Evolutionary conservation across 2,888 invertebrate genomes (phyloP).

Genomic region (Chrysomela aeneicollis): DNA sequence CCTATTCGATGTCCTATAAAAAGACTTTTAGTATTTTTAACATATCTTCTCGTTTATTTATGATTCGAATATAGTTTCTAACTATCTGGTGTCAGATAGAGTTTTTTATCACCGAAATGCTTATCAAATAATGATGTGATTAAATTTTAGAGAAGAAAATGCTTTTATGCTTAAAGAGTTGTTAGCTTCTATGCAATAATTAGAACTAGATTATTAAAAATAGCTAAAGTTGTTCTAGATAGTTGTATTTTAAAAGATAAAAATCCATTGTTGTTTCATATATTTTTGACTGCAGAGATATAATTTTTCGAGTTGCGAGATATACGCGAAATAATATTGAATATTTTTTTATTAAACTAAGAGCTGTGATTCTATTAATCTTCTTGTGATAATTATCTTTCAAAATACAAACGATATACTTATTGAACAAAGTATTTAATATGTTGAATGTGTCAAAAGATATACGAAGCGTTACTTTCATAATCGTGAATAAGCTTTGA

Average conservation of each 20-base stretch:
- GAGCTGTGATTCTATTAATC: constrained; percentile 2
- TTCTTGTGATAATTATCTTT: not conserved
- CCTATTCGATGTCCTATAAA: too few species aligned
- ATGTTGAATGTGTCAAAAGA: not conserved
- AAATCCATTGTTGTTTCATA: not conserved
- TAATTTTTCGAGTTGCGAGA: not conserved
- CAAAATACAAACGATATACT: not conserved
- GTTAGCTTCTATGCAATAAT: constrained; percentile 37
- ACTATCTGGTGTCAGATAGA: constrained; percentile 13
- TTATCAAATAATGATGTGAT: constrained; percentile 51
- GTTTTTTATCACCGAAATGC: constrained; percentile 41
- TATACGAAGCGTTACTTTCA: not conserved
- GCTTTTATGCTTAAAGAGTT: constrained; percentile 39
- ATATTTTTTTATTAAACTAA: not conserved
- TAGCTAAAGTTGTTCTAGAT: not conserved
- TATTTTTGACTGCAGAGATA: not conserved
- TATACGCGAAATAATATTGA: not conserved
- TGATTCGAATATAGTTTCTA: constrained; percentile 14
- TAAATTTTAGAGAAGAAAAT: constrained; percentile 39
- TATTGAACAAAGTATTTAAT: not conserved
- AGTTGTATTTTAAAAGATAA: constrained; percentile 10
- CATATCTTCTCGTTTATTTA: not conserved
- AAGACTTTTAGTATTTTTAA: not conserved
- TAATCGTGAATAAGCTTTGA: too few species aligned
- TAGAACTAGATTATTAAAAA: constrained; percentile 22